Percentiles rank a stretch among this genome's conserved stretches.
These are phyloP conservation scores for Dendronephthya gigantea DNA, from an alignment of 64 coral and sea anemone species.

Conservation along the genomic window DNA sequence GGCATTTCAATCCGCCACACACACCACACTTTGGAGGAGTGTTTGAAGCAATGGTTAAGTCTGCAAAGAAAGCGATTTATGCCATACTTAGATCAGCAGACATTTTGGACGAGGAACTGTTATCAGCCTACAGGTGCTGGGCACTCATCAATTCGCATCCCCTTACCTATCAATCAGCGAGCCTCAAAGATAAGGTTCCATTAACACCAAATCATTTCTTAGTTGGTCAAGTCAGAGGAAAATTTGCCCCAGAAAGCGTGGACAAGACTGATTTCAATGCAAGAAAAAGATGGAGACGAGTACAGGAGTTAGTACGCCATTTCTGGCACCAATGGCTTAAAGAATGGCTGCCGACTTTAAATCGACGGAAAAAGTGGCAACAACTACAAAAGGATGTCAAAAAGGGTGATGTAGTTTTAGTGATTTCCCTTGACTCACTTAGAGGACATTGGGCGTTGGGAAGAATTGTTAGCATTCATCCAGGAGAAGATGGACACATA, in stretches of 20 bases:
- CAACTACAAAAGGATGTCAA: background rate
- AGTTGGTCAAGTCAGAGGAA: constrained; percentile 24
- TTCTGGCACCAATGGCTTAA: constrained; percentile 25
- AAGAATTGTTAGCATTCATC: background rate
- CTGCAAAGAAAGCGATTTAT: background rate
- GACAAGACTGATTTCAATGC: constrained; percentile 20
- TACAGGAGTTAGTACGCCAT: constrained; percentile 26
- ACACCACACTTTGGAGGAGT: background rate
- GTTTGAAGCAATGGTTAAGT: background rate
- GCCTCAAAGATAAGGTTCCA: constrained; percentile 19
- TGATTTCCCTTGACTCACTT: background rate
- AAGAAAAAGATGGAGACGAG: constrained; percentile 29
- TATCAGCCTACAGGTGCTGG: background rate
- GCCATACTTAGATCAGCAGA: background rate
- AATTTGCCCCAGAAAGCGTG: constrained; percentile 25
- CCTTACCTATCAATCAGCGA: constrained; percentile 40
- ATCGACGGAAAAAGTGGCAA: constrained; percentile 5
- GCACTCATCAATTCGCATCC: constrained; percentile 37
- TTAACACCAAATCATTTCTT: constrained; percentile 45
- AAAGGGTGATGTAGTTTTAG: background rate
- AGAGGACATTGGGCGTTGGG: background rate
- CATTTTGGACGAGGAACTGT: background rate
- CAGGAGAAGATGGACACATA: background rate
- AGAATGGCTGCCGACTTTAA: constrained; percentile 27
- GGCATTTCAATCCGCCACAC: background rate